phyloP scores from a whole-genome alignment of 2,888 invertebrate species.

The Lasius platythorax region DNA sequence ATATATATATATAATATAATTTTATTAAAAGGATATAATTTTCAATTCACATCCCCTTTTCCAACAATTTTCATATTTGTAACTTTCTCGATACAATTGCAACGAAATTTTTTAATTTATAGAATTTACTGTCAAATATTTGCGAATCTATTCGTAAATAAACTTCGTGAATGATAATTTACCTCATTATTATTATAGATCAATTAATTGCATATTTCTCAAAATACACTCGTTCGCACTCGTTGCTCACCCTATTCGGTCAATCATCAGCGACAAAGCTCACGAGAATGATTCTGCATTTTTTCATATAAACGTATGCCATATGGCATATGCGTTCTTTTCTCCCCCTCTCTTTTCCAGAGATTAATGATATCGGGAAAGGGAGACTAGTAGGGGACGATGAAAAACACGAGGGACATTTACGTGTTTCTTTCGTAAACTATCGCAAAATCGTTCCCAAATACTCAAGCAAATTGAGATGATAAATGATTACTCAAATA shows the following conservation, averaged over 20 bases:
- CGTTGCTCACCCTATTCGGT: constrained; percentile 28
- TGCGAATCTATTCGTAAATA: background rate
- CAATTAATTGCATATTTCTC: constrained; percentile 6
- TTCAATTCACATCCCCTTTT: background rate
- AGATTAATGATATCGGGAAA: constrained; percentile 53
- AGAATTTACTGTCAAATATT: background rate
- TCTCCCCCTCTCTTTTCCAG: constrained; percentile 7
- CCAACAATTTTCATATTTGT: background rate
- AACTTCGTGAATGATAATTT: background rate
- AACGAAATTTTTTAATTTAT: background rate
- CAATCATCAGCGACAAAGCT: constrained; percentile 40
- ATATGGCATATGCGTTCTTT: constrained; percentile 41
- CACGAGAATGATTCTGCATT: constrained; percentile 36
- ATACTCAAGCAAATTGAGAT: constrained; percentile 10
- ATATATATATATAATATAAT: background rate
- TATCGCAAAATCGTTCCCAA: constrained; percentile 14
- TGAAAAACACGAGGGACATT: constrained; percentile 52
- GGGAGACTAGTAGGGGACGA: background rate
- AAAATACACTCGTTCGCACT: constrained; percentile 18
- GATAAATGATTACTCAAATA: background rate
- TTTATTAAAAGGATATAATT: background rate
- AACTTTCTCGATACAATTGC: background rate
- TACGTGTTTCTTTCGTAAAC: constrained; percentile 28
- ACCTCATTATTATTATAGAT: background rate
- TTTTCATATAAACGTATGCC: constrained; percentile 50